Base-by-base conservation (phyloP, 2,113 vertebrate species). In the Todiramphus chloris region DNA sequence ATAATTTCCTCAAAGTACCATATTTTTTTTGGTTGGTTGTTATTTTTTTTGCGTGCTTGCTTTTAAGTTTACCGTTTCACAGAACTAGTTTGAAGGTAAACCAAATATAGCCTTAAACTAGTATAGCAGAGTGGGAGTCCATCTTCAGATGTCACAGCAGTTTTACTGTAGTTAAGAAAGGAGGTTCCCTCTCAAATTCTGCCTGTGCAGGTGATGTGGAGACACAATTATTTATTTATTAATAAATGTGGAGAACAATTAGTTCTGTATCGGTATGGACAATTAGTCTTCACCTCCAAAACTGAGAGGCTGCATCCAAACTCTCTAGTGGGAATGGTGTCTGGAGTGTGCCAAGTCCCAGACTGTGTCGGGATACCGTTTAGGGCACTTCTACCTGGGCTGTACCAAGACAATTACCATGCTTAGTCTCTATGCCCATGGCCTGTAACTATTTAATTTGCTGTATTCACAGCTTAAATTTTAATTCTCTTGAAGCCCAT, bases 321-420 rank as follows among this genome's bases (percentile, higher is more conserved):
- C 7, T 17, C 12, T 2, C 4, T 35, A 0, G 2, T 64, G 16
- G 30, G 35, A 93, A 51, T 17, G 58, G 6, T 55, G 8, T 21
- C 50, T 31, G 51, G 50, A 30, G 31, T 0, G 0, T 58, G 28
- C 3, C 28, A 63, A n/a, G 8, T 21, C 50, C 21, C 80, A 74
- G 6, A 41, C 16, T 44, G 3, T 27, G 53, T 15, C 14, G 39
- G 59, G n/a, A 4, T 13, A 31, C 31, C 46, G 23, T 48, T 66
- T 51, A 46, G 25, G 25, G 10, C 60, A 72, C 6, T 10, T 5
- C 2, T 56, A 55, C 3, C 19, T 43, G 35, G 37, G 31, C 41
- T 20, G 30, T 17, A 43, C 3, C 30, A 76, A 19, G 10, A 33
- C 17, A 51, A 18, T 46, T 75, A 10, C 8, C 56, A 6, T 16